These are phyloP conservation scores for Proctacanthus coquilletti DNA, from an alignment of 1,140 invertebrate species.

Conservation along the genomic window DNA sequence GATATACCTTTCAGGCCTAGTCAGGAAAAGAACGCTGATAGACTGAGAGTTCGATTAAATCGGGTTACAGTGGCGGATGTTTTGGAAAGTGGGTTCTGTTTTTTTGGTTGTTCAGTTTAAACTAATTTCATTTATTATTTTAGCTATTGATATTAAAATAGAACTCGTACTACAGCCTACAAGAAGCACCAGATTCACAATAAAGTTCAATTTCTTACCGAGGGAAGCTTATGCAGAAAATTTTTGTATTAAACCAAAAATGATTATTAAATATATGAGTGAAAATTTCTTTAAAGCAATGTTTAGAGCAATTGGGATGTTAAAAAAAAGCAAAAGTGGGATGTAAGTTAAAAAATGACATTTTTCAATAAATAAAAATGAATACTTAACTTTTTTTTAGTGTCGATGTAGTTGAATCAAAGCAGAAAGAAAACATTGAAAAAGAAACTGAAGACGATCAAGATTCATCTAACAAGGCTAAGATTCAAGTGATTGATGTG, in stretches of 20 bases:
- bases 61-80: slow-evolving; percentile 64
- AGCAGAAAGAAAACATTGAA: slow-evolving; percentile 11
- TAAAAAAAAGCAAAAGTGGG: slow-evolving; percentile 28
- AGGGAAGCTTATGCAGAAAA: slow-evolving; percentile 51
- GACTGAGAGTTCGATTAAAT: slow-evolving; percentile 51
- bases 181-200: slow-evolving; percentile 37
- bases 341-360: slow-evolving; percentile 10
- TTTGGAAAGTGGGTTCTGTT: slow-evolving; percentile 39
- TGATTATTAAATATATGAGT: slow-evolving; percentile 52
- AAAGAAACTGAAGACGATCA: slow-evolving; percentile 11
- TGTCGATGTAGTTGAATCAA: slow-evolving; percentile 21
- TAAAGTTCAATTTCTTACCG: slow-evolving; percentile 60
- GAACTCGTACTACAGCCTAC: slow-evolving; percentile 38
- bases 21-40: slow-evolving; percentile 46
- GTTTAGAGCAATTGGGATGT: slow-evolving; percentile 38
- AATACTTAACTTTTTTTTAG: slow-evolving; percentile 7
- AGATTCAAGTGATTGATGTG: too few species aligned
- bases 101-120: not conserved
- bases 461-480: slow-evolving; percentile 42
- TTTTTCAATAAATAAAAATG: slow-evolving; percentile 1
- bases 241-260: slow-evolving; percentile 49
- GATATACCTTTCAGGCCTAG: slow-evolving; percentile 66
- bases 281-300: slow-evolving; percentile 45
- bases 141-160: slow-evolving; percentile 43
- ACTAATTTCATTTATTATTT: not conserved